Base-by-base conservation (phyloP, 2,113 vertebrate species). In the Arenaria interpres region DNA sequence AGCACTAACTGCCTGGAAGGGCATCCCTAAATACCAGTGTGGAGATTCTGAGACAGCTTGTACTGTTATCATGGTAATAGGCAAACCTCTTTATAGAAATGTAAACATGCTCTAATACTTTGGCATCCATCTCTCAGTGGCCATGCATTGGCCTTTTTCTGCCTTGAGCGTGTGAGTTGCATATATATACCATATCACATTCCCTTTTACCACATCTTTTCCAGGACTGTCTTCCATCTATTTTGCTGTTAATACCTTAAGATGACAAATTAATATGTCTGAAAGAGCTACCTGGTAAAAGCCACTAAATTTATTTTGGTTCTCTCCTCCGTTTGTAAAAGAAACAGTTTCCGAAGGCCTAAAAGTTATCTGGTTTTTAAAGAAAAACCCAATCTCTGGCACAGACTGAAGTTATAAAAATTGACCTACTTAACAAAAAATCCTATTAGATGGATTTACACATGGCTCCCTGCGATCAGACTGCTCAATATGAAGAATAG, bases 391-490 rank as follows among this genome's bases (percentile, higher is more conserved):
- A 86, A 43, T 88, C 30, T 86, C 68, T 91, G 39, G 11, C 68
- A 93, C 73, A 86, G 67, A 63, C 82, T 81, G 56, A 43, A 92
- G 56, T 74, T 94, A 81, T 30, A 87, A 96, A 94, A 93, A 94
- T 92, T 90, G 93, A 95, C 94, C 95, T 96, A 92, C 79, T 97
- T 96, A 97, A 85, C 25, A 90, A 75, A 92, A 96, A 96, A 97
- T 97, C 95, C 96, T 92, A 89, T 96, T 96, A 96, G 90, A 56
- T 90, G 90, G 92, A 93, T 96, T 96, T 95, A 78, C 64, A 74
- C 68, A 57, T 87, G 68, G 46, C 10, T 97, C 13, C 63, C 48
- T 86, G 76, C 81, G 60, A 93, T 94, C 92, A 90, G 17, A 64
- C 76, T 88, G 68, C 78, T 77, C 88, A 90, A 28, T 71, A 22